These are phyloP conservation scores for Stomatorhinus walkeri DNA, from an alignment of 2,797 vertebrate species.

Conservation along the genomic window DNA sequence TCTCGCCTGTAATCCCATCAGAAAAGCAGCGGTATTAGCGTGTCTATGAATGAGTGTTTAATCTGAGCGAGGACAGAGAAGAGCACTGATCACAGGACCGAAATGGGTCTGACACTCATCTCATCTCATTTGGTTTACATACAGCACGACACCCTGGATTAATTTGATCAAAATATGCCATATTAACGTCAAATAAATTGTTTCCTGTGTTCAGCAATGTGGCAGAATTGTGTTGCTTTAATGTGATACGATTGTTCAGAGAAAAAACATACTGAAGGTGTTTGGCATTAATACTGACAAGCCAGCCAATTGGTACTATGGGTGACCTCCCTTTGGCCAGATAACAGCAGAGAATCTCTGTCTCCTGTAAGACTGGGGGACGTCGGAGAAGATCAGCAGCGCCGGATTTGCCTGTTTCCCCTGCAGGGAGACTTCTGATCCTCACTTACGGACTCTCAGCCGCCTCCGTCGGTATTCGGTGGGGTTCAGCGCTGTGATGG, in stretches of 20 bases:
- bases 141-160: not conserved
- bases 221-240: not conserved
- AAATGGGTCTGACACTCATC: not conserved
- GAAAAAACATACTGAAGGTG: not conserved
- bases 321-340: not conserved
- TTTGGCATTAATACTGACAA: not conserved
- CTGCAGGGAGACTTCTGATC: not conserved
- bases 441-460: not conserved
- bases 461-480: not conserved
- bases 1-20: constrained; percentile 16
- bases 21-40: constrained; percentile 4
- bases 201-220: not conserved
- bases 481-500: not conserved
- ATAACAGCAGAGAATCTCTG: not conserved
- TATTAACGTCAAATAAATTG: not conserved
- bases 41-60: not conserved
- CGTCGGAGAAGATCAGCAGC: not conserved
- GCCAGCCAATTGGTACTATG: not conserved
- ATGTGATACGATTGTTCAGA: not conserved
- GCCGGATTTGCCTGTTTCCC: not conserved
- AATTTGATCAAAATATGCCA: not conserved
- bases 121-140: not conserved
- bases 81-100: not conserved
- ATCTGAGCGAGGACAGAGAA: not conserved
- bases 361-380: not conserved